Base-by-base conservation (phyloP, 1,140 invertebrate species). In the Stenopsyche tienmushanensis region DNA sequence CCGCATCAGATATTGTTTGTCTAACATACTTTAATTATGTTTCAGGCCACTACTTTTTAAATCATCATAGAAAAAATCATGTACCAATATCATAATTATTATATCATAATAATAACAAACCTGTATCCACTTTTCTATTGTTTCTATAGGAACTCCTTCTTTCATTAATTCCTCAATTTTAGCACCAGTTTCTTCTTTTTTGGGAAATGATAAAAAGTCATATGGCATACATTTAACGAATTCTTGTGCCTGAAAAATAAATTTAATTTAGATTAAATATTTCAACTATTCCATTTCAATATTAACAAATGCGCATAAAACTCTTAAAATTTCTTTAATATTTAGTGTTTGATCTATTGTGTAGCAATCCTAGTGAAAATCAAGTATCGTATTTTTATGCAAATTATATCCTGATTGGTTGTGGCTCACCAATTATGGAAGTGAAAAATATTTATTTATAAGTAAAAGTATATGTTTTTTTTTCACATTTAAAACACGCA, bases 41-140 rank as follows among this genome's bases (percentile, higher is more conserved):
- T 45, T 60, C 57, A 47, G 57, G 57, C 57, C 57, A 60, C 57
- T 60, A 60, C 57, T 60, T 60, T 60, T 44, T n/a, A 25, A 41
- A 15, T 60, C 57, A 60, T 60, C 57, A 57, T 41, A 45, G 15
- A 20, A 1, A 39, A 55, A 24, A n/a, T 25, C 18, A 5, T 20
- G 5, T 53, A 53, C 5, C 7, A 53, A 53, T 20, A 53, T 1
- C 24, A 3, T 10, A 53, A 25, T 25, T 53, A 25, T 58, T n/a
- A n/a, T n/a, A n/a, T n/a, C n/a, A n/a, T n/a, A n/a, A 45, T 44
- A 47, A 26, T 47, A 10, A 47, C 10, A n/a, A 1, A 60, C 57
- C 57, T 47, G 3, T 3, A 60, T 47, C 42, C 41, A 60, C 3
- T 13, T 1, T 5, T 60, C 7, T 20, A 60, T 7, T 3, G 24